Conservation (phyloP, 2,113 vertebrate species). For the human (Homo sapiens) region GRCh38 chr20:12039501-12040000, state of each 20-base stretch:
- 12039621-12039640: background rate
- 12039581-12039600: background rate
- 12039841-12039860: background rate
- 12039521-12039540: background rate
- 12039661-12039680: background rate
- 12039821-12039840: background rate
- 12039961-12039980: too few species aligned
- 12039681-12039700: background rate
- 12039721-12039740: background rate
- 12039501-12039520: background rate
- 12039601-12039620: background rate
- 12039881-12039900: background rate
- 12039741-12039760: background rate
- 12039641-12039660: background rate
- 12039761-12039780: background rate
- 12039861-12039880: background rate
- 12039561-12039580: background rate
- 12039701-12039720: background rate
- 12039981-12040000: too few species aligned
- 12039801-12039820: background rate
- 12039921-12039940: too few species aligned
- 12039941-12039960: too few species aligned
- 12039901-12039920: background rate
- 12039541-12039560: constrained; percentile 7
- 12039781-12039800: background rate